Conservation (phyloP, 2,113 vertebrate species). For the Scolopax mira region DNA sequence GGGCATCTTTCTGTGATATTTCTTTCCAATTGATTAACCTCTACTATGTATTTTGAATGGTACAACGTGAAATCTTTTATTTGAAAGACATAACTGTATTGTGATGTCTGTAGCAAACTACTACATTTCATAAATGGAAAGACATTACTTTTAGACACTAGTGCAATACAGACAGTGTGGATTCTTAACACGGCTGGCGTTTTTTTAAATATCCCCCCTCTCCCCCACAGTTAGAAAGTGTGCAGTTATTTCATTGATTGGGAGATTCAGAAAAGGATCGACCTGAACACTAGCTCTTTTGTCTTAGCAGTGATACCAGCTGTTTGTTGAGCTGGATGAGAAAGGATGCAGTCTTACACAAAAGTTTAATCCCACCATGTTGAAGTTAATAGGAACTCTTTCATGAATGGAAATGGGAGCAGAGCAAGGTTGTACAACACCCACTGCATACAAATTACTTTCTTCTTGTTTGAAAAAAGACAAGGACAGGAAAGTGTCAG, state of each 20-base stretch:
- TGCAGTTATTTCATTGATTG: not conserved
- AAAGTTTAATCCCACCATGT: not conserved
- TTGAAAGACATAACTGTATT: not conserved
- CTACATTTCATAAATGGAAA: not conserved
- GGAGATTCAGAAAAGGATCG: not conserved
- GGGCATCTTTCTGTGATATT: not conserved
- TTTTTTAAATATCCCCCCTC: not conserved
- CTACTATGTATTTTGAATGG: not conserved
- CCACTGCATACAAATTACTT: not conserved
- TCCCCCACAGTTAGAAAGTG: not conserved
- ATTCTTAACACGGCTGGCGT: not conserved
- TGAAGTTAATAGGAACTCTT: not conserved
- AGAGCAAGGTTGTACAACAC: not conserved
- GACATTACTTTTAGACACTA: not conserved
- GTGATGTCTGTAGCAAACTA: not conserved
- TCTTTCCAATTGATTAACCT: not conserved
- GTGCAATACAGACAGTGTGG: not conserved
- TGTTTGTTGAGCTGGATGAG: not conserved
- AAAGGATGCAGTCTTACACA: not conserved
- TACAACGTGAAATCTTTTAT: not conserved
- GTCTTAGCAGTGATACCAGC: not conserved
- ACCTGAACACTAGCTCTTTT: not conserved
- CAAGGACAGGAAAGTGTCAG: not conserved
- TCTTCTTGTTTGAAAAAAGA: not conserved
- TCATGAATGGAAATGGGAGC: not conserved